Evolutionary conservation across 2,888 invertebrate species (phyloP), one percentile per base, ranked within the genome.

Genomic region (Netelia fuscicornis): DNA sequence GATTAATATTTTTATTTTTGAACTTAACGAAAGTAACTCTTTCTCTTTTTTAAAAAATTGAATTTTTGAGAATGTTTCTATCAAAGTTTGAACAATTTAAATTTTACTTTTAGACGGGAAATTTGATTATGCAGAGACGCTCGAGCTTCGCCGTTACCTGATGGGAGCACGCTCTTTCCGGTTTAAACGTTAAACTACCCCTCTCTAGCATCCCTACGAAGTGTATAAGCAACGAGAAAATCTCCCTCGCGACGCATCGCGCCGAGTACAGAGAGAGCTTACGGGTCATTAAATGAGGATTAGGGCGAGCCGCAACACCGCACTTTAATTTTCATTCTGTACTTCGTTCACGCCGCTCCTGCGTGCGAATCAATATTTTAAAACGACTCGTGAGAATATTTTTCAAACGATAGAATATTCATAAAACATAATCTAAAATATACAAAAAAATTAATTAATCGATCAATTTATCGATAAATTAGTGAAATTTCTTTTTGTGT

Each of bases 211-310:
- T 30, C 37, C 54, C 25, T 48, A 20, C 60, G 23, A 65, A 60
- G 42, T 54, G 13, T 42, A 58, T 42, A 58, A 78, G 76, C 54
- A 44, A 58, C 58, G 71, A 44, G 67, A 65, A 80, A 80, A 37
- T 48, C 74, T 80, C 64, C 25, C 42, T 23, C 20, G 67, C 58
- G 58, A 64, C 48, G 72, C 8, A 72, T 80, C 64, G 52, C 67
- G 37, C 74, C 37, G 11, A 58, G 52, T 37, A n/a, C 17, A 48
- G 78, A 60, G 17, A 56, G 75, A 81, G 86, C 84, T 86, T 87
- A 85, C 89, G 84, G 87, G 81, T 92, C 92, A 91, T 92, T 92
- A 92, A 92, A 92, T 89, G 79, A 88, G 91, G 92, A 92, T 92
- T 92, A 92, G 86, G 87, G 80, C 86, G 72, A 85, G 85, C 85